phyloP scores from a whole-genome alignment of 2,888 invertebrate genomes.

The Tribolium freemani region DNA sequence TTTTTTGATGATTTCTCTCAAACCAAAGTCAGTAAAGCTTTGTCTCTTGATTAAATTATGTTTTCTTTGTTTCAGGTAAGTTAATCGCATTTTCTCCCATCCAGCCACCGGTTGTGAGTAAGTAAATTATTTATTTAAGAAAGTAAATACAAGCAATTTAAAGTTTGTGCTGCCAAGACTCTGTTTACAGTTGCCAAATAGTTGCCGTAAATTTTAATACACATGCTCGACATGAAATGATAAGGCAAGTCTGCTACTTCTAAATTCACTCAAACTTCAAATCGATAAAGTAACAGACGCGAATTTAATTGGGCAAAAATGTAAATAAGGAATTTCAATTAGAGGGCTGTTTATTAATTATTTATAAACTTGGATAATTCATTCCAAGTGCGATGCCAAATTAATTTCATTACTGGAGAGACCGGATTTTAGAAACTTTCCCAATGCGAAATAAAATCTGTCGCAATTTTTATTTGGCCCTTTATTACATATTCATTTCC shows the following conservation, averaged over 20 bases:
- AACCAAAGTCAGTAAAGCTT: background rate
- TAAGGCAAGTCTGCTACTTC: background rate
- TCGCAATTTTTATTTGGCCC: too few species aligned
- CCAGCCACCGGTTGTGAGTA: too few species aligned
- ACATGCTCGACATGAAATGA: constrained; percentile 25
- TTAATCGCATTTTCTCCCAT: background rate
- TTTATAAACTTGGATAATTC: background rate
- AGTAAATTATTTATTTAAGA: constrained; percentile 8
- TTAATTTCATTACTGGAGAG: background rate
- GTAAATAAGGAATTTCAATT: constrained; percentile 23
- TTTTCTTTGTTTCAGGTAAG: constrained; percentile 24
- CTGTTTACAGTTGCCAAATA: constrained; percentile 41
- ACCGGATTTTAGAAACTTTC: too few species aligned
- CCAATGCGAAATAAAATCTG: too few species aligned
- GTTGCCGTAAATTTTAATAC: constrained; percentile 31
- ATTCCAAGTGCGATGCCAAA: background rate
- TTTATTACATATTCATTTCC: too few species aligned
- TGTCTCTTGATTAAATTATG: background rate
- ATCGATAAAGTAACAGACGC: background rate
- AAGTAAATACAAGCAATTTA: constrained; percentile 10
- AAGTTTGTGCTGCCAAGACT: constrained; percentile 36
- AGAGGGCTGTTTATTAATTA: constrained; percentile 8
- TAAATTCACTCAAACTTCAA: background rate
- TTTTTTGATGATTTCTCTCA: background rate
- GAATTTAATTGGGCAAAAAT: constrained; percentile 21